Evolutionary conservation across 2,113 vertebrate species (phyloP), one percentile per base, ranked within the genome.

Genomic region (Notarius lentiginosus): DNA sequence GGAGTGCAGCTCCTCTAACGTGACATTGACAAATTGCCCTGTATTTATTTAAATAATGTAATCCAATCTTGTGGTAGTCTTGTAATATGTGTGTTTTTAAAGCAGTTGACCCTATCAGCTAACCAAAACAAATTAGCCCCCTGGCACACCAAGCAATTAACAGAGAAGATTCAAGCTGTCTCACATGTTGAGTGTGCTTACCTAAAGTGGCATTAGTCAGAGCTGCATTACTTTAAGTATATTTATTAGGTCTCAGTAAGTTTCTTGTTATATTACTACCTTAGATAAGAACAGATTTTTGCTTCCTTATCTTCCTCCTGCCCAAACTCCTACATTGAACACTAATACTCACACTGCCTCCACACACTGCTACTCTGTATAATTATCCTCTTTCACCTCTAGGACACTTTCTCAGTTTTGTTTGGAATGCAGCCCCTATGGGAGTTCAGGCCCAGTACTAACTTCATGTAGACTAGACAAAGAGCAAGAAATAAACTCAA

Each of bases 1-100:
- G 94, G 93, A 91, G 93, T 95, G 95, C 95, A 92, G 92, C 94
- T 93, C 94, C 94, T 92, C 91, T 96, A 96, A 96, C 94, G 94
- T 97, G 96, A 97, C 96, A 97, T 95, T 99, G 97, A 98, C 96
- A 98, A 98, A 97, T 98, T 97, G 95, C 96, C 95, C 95, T 92
- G 95, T 96, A 96, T 97, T 97, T 99, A 98, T 97, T 97, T 97
- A 97, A 99, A 97, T 97, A 92, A 92, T 95, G 96, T 96, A 97
- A 98, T 92, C 93, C 92, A 97, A 97, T 98, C 95, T 95, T 93
- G 94, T 91, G 94, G 94, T 95, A 95, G 94, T 95, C 96, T 95
- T 96, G 94, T 95, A 96, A 96, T 96, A 94, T 95, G 95, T 95
- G 95, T 94, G 95, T 96, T 96, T 96, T 95, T 95, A 92, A 94